Evolutionary conservation across 2,888 invertebrate species (phyloP), one percentile per base, ranked within the genome.

Genomic region (Onchidella celtica): DNA sequence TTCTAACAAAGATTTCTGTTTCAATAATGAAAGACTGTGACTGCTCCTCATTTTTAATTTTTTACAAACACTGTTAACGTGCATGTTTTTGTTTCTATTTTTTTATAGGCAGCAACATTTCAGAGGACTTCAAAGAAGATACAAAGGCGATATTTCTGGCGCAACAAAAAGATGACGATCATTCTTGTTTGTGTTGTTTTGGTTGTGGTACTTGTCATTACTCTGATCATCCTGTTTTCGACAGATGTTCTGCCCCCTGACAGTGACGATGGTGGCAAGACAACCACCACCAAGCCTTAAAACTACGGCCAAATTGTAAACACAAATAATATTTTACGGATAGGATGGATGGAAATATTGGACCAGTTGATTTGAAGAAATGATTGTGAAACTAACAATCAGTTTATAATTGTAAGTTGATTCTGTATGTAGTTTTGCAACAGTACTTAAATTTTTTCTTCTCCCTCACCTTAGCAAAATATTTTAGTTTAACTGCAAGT

Each of bases 161-260:
- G 89, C 81, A 93, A 93, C 86, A 88, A 87, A 65, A 92, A 92
- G 87, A 93, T 93, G 93, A 92, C 88, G 78, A 83, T 93, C 4
- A 90, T 92, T 61, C 79, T 93, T 4, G 90, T 85, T 3, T 69
- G 85, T n/a, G 89, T 92, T 14, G 89, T 87, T 21, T 57, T 92
- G 4, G 80, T 91, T 0, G 87, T 92, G 36, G 59, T 93, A 17
- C 34, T 87, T n/a, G 85, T 92, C 79, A 88, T 93, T 78, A 86
- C 90, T 3, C 75, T 93, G 40, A 87, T 92, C 72, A 91, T 93
- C 68, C 87, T 91, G 40, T 91, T 88, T 84, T 91, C 91, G 21
- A 89, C 91, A 2, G 88, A 88, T 11, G 91, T 90, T n/a, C 85
- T 92, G 14, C 88, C 89, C 3, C 85, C 85, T 14, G 86, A 86